Evolutionary conservation across 2,888 invertebrate species (phyloP).

Genomic region (Ommatoiulus sabulosus): DNA sequence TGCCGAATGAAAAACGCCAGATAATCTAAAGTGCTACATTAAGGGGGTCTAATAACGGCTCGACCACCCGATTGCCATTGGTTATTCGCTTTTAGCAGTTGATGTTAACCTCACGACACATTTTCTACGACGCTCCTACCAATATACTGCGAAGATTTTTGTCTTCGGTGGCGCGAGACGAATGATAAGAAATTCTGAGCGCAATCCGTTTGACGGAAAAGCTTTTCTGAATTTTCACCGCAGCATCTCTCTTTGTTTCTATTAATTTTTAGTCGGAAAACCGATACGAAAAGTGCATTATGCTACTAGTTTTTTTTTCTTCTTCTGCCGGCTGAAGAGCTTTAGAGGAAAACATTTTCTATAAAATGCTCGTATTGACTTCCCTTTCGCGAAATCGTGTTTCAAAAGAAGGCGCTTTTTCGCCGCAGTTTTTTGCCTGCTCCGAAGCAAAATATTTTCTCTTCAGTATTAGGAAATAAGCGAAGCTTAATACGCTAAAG

Average conservation of each 20-base stretch:
- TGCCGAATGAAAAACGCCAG: conserved; percentile 28
- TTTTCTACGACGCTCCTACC: not conserved
- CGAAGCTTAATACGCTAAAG: conserved; percentile 24
- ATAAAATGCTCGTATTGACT: not conserved
- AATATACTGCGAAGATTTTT: not conserved
- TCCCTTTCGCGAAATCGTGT: not conserved
- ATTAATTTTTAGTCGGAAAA: conserved; percentile 4
- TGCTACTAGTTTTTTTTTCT: not conserved
- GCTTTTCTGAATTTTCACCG: not conserved
- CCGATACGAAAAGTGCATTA: conserved; percentile 22
- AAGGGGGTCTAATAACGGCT: not conserved
- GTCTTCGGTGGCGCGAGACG: not conserved
- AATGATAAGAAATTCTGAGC: not conserved
- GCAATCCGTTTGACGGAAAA: conserved; percentile 1
- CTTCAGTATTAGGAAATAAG: conserved; percentile 21
- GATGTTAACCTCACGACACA: not conserved
- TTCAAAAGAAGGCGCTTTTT: not conserved
- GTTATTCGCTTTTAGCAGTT: not conserved
- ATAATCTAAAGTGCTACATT: conserved; percentile 22
- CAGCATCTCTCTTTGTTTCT: not conserved
- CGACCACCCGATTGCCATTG: not conserved
- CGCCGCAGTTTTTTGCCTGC: not conserved
- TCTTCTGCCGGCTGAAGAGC: not conserved
- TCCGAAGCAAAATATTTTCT: not conserved
- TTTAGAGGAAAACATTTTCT: not conserved